Evolutionary conservation across 2,797 vertebrate species (phyloP).

Genomic region (Lindbergichthys nudifrons): DNA sequence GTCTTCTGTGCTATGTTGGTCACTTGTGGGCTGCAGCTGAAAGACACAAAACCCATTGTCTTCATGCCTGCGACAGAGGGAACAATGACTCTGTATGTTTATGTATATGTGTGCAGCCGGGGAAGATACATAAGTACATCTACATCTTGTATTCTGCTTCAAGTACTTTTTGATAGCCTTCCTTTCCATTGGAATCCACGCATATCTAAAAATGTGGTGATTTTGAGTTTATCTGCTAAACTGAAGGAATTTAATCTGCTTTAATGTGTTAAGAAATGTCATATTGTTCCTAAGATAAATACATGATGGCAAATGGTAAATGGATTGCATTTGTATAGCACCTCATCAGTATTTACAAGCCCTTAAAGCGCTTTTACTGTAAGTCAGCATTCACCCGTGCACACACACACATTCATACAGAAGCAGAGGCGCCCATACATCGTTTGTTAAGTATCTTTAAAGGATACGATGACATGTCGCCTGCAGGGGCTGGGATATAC

Average conservation of each 20-base stretch:
- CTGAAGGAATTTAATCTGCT: neutral
- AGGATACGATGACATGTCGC: too few relatives aligned
- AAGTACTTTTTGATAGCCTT: neutral
- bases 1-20: constrained; percentile 38
- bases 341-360: too few relatives aligned
- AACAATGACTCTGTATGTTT: constrained; percentile 22
- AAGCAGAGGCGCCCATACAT: too few relatives aligned
- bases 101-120: neutral
- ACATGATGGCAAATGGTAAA: too few relatives aligned
- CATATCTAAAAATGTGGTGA: neutral
- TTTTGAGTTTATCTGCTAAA: neutral
- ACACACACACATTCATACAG: too few relatives aligned
- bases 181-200: too few relatives aligned
- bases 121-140: neutral
- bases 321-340: too few relatives aligned
- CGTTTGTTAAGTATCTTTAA: too few relatives aligned
- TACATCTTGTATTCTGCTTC: neutral
- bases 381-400: too few relatives aligned
- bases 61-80: neutral
- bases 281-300: too few relatives aligned
- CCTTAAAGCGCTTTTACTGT: too few relatives aligned
- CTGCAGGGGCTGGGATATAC: too few relatives aligned
- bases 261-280: neutral
- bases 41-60: constrained; percentile 47
- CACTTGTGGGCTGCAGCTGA: constrained; percentile 75